Conservation (phyloP, 2,888 invertebrate species). For the Volucella bombylans region DNA sequence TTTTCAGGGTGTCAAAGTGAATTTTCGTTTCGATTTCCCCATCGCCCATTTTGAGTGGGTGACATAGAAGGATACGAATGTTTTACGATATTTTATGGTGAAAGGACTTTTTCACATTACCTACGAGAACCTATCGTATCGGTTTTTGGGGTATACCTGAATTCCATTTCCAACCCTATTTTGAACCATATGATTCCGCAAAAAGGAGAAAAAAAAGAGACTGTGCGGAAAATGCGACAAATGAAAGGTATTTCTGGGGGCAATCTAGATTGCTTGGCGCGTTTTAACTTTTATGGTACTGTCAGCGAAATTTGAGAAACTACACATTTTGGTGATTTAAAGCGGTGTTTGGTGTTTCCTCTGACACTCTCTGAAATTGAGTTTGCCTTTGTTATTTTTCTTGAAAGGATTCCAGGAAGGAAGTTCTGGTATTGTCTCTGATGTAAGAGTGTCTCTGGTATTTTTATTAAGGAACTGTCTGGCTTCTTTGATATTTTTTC, state of each 20-base stretch:
- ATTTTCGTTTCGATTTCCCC: constrained; percentile 50
- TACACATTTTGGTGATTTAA: constrained; percentile 4
- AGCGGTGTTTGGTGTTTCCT: too few species aligned
- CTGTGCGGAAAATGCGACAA: constrained; percentile 49
- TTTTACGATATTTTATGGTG: constrained; percentile 31
- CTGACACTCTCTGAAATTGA: too few species aligned
- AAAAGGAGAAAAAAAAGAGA: not conserved
- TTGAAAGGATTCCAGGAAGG: too few species aligned
- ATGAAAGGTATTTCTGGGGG: constrained; percentile 42
- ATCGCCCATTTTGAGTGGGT: constrained; percentile 7
- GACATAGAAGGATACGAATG: not conserved
- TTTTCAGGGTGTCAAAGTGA: constrained; percentile 44
- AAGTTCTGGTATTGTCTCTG: too few species aligned
- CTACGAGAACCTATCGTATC: constrained; percentile 14
- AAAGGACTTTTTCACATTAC: constrained; percentile 33
- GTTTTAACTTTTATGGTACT: constrained; percentile 31
- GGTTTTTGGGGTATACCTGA: constrained; percentile 20
- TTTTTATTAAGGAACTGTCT: too few species aligned
- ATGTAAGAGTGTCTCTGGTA: too few species aligned
- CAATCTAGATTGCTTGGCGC: constrained; percentile 43
- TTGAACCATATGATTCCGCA: constrained; percentile 27
- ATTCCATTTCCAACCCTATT: constrained; percentile 18
- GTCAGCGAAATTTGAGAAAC: constrained; percentile 28
- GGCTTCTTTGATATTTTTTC: too few species aligned
- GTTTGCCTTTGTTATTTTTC: too few species aligned